These are phyloP conservation scores for Scolopax bukidnonensis DNA, from an alignment of 2,797 vertebrate species.

Conservation along the genomic window DNA sequence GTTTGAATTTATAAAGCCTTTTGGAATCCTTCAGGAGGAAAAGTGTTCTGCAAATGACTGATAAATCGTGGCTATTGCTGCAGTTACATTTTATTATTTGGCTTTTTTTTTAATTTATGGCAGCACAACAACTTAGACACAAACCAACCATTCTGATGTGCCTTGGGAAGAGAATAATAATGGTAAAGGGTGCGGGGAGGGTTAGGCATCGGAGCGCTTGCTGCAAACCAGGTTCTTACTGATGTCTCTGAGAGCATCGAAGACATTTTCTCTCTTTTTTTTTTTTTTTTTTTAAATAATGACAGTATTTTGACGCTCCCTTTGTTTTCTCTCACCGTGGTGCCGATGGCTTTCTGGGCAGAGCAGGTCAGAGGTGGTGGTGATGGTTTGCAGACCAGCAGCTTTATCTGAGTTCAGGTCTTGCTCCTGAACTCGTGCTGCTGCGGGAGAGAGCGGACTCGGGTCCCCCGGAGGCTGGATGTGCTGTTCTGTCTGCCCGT, in stretches of 20 bases:
- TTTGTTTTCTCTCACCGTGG: not conserved
- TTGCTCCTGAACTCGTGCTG: rapidly evolving
- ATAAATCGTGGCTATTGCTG: slow-evolving; percentile 59
- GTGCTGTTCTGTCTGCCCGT: not conserved
- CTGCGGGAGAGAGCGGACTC: rapidly evolving
- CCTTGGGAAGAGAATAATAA: not conserved
- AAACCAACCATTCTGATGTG: not conserved
- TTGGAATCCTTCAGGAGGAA: slow-evolving; percentile 49
- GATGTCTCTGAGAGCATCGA: not conserved
- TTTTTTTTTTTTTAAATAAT: not conserved
- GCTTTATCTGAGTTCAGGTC: not conserved
- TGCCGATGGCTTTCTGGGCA: not conserved
- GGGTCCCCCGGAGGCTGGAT: rapidly evolving
- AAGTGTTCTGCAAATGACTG: slow-evolving; percentile 61
- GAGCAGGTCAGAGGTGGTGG: not conserved
- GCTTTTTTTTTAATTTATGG: slow-evolving; percentile 24
- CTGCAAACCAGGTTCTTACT: not conserved
- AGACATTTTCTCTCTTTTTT: not conserved
- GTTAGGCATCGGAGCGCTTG: not conserved
- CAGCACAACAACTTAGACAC: slow-evolving; percentile 8
- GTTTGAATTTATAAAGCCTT: slow-evolving; percentile 61
- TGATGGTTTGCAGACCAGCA: not conserved
- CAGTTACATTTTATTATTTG: slow-evolving; percentile 48
- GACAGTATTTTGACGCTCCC: not conserved
- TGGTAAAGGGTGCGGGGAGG: not conserved